Percentiles rank a stretch among this genome's conserved stretches.
These are phyloP conservation scores for Diadegma fenestrale DNA, from an alignment of 2,888 invertebrate species.

Conservation along the genomic window DNA sequence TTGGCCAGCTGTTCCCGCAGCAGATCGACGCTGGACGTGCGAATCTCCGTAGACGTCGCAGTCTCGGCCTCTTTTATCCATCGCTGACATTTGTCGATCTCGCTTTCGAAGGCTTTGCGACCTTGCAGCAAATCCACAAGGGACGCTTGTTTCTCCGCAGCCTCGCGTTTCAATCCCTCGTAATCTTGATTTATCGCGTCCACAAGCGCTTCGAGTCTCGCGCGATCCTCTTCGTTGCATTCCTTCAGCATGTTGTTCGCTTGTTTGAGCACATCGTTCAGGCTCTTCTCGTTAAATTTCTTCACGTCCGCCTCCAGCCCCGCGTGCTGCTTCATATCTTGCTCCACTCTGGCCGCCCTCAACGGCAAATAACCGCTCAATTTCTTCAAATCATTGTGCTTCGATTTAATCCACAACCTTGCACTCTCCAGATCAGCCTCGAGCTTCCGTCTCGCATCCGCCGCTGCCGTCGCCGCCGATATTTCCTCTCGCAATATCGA, in stretches of 20 bases:
- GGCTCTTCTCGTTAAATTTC: constrained; percentile 90
- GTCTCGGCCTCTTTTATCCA: constrained; percentile 97
- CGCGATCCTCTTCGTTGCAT: constrained; percentile 90
- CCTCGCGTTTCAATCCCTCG: constrained; percentile 90
- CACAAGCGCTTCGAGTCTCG: constrained; percentile 88
- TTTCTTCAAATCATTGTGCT: constrained; percentile 91
- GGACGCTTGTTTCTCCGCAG: constrained; percentile 90
- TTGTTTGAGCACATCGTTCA: constrained; percentile 91
- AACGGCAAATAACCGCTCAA: constrained; percentile 92
- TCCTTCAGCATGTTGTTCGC: constrained; percentile 92
- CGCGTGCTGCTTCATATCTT: constrained; percentile 91
- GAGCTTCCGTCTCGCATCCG: constrained; percentile 90
- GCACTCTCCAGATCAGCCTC: constrained; percentile 92
- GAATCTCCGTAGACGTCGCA: constrained; percentile 92
- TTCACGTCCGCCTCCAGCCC: constrained; percentile 91
- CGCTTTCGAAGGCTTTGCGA: constrained; percentile 93
- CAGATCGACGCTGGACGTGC: constrained; percentile 92
- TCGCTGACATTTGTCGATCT: constrained; percentile 92
- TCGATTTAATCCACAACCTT: constrained; percentile 92
- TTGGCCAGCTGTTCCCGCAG: constrained; percentile 95
- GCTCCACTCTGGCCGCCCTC: constrained; percentile 93
- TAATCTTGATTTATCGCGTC: constrained; percentile 91
- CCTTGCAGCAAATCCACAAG: constrained; percentile 91
- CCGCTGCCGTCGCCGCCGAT: constrained; percentile 89
- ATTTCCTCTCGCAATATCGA: constrained; percentile 91